Percentiles rank a stretch among this genome's conserved stretches.
Conservation (phyloP, 2,113 vertebrate genomes). For the Psammodynastes pulverulentus region DNA sequence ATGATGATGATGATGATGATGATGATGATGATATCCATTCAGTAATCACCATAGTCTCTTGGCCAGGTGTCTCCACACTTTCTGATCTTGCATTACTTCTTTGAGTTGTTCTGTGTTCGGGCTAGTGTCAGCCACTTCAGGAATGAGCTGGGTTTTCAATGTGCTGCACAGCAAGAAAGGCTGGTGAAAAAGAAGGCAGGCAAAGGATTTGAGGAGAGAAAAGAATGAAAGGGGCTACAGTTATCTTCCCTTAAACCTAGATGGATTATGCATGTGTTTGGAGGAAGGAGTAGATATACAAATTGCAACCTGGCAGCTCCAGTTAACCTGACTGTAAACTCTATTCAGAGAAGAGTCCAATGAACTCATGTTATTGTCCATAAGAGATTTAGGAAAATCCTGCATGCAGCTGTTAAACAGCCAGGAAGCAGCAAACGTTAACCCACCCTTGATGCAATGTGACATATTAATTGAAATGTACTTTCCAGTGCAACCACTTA, state of each 20-base stretch:
- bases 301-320: background rate
- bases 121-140: background rate
- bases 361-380: constrained; percentile 40
- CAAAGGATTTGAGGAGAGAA: background rate
- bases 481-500: constrained; percentile 77
- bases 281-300: background rate
- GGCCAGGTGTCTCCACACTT: background rate
- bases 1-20: too few species aligned
- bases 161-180: background rate
- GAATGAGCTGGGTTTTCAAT: background rate
- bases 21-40: background rate
- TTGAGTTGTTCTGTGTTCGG: background rate
- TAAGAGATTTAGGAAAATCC: constrained; percentile 44
- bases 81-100: background rate
- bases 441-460: constrained; percentile 66
- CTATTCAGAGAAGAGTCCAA: constrained; percentile 35
- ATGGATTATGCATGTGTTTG: background rate
- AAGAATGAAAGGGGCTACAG: background rate
- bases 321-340: constrained; percentile 55
- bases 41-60: background rate
- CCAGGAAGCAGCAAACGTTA: constrained; percentile 45
- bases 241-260: background rate
- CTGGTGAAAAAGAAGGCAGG: background rate
- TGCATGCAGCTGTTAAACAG: constrained; percentile 45
- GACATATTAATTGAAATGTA: constrained; percentile 88